These are phyloP conservation scores for Craseonycteris thonglongyai DNA, from an alignment of 2,113 vertebrate species.

Conservation along the genomic window DNA sequence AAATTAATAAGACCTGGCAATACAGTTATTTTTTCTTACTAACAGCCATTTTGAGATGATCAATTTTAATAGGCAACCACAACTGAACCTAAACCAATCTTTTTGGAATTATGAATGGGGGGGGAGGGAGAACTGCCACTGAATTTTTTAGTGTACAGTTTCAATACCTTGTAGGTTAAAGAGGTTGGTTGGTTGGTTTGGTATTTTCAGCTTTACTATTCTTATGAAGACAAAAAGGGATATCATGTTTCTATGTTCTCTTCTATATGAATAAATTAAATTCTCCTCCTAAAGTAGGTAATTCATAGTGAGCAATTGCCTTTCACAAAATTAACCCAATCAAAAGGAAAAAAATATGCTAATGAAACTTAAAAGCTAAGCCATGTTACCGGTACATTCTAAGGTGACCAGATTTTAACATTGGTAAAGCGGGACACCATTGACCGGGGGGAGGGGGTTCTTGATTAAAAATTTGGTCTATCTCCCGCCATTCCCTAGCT, in stretches of 20 bases:
- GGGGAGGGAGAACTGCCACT: not conserved
- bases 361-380: not conserved
- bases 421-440: too few species aligned
- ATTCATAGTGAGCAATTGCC: not conserved
- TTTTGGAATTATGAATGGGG: not conserved
- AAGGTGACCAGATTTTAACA: too few species aligned
- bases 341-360: not conserved
- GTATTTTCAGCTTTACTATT: not conserved
- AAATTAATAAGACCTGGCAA: not conserved
- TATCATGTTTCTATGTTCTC: not conserved
- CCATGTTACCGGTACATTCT: not conserved
- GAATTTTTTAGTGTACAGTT: not conserved
- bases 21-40: not conserved
- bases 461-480: too few species aligned
- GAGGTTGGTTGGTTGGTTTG: not conserved
- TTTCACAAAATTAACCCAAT: not conserved
- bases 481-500: too few species aligned
- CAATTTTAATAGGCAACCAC: not conserved
- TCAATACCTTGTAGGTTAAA: not conserved
- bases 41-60: not conserved
- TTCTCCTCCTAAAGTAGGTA: not conserved
- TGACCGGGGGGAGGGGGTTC: too few species aligned
- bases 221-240: not conserved
- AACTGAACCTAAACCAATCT: not conserved
- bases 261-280: not conserved